A percentile compares a stretch with the other conserved stretches of the same genome.
Evolutionary conservation across 2,888 invertebrate species (phyloP).

Genomic region (Stenichneumon culpator): DNA sequence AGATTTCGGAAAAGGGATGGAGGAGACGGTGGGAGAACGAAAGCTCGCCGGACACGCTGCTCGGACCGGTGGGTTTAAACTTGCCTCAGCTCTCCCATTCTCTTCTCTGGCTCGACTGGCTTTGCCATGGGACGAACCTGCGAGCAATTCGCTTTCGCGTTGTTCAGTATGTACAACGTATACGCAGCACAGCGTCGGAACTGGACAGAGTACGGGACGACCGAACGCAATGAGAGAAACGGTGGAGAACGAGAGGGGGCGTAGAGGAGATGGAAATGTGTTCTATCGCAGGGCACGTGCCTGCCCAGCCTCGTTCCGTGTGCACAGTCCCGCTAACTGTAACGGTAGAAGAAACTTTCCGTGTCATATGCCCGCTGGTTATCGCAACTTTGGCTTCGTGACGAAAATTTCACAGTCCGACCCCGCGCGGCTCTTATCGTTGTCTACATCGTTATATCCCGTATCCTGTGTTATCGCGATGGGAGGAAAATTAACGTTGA

Average conservation of each 20-base stretch:
- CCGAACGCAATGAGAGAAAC: not conserved
- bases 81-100: conserved; percentile 35
- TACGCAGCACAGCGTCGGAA: conserved; percentile 3
- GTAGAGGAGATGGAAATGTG: not conserved
- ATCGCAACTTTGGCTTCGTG: conserved; percentile 51
- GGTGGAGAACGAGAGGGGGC: not conserved
- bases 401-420: conserved; percentile 49
- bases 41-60: conserved; percentile 41
- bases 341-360: conserved; percentile 59
- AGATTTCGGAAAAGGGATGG: conserved; percentile 17
- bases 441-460: conserved; percentile 14
- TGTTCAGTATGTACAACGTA: conserved; percentile 31
- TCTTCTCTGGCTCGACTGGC: not conserved
- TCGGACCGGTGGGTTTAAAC: conserved; percentile 40
- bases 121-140: conserved; percentile 20
- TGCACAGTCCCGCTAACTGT: conserved; percentile 33
- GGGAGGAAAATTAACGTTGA: conserved; percentile 28
- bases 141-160: conserved; percentile 39
- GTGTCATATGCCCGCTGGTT: conserved; percentile 44
- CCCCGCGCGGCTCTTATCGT: not conserved
- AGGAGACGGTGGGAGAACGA: conserved; percentile 1
- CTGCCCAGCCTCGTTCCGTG: conserved; percentile 24
- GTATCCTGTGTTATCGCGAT: conserved; percentile 31
- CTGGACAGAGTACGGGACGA: conserved; percentile 2
- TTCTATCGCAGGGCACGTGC: conserved; percentile 37